These are phyloP conservation scores for Cromileptes altivelis DNA, from an alignment of 2,113 vertebrate genomes.

Conservation along the genomic window DNA sequence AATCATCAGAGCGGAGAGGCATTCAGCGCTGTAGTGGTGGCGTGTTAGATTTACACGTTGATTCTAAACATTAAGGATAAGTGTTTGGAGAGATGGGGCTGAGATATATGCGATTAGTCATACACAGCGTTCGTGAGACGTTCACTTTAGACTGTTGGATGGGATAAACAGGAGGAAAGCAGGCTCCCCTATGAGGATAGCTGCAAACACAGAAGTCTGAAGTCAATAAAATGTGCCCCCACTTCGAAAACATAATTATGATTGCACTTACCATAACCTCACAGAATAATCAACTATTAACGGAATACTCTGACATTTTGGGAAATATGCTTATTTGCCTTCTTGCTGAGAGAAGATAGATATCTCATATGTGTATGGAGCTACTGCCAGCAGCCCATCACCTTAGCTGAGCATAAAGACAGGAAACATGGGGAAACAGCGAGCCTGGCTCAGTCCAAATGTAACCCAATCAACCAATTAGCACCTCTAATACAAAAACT, in stretches of 20 bases:
- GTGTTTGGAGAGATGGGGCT: background rate
- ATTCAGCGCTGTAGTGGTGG: background rate
- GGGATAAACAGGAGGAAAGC: conserved; percentile 4
- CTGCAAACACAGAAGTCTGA: background rate
- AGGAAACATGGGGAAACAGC: background rate
- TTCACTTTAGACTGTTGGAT: conserved; percentile 22
- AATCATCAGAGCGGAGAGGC: conserved; percentile 1
- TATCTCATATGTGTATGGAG: background rate
- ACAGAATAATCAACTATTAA: background rate
- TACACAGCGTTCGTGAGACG: conserved; percentile 32
- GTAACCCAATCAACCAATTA: background rate
- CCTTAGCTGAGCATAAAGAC: conserved; percentile 12
- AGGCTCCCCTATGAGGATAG: background rate
- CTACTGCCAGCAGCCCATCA: background rate
- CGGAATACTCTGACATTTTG: background rate
- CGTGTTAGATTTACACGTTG: background rate
- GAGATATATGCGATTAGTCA: conserved; percentile 4
- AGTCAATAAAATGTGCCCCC: background rate
- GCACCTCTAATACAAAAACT: background rate
- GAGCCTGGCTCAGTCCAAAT: background rate
- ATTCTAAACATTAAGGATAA: background rate
- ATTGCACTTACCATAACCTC: background rate
- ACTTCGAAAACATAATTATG: background rate
- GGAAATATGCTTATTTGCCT: background rate
- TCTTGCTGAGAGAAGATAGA: background rate